phyloP scores from a whole-genome alignment of 2,113 vertebrate genomes.

The Andinoacara biseriatus region DNA sequence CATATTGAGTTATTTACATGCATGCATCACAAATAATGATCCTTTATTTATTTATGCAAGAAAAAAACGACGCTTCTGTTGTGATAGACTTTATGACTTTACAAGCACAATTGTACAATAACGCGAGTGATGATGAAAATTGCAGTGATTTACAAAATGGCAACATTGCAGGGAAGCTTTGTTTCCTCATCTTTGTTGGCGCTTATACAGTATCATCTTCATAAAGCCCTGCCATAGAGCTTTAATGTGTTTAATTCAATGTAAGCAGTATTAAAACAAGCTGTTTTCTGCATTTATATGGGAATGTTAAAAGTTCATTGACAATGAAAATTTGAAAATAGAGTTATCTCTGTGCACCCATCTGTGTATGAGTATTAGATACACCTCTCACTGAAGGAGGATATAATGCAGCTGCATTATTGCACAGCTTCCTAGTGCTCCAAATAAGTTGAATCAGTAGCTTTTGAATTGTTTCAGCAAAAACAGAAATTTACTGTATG shows the following conservation, averaged over 20 bases:
- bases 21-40: not conserved
- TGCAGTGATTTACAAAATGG: not conserved
- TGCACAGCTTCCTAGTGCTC: not conserved
- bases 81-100: not conserved
- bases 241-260: not conserved
- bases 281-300: not conserved
- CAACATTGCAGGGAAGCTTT: not conserved
- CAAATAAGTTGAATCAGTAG: not conserved
- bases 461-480: not conserved
- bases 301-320: not conserved
- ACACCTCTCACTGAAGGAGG: not conserved
- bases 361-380: not conserved
- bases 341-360: fast-evolving
- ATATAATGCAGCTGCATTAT: not conserved
- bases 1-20: not conserved
- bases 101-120: not conserved
- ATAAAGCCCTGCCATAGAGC: not conserved
- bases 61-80: not conserved
- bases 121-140: not conserved
- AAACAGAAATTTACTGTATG: not conserved
- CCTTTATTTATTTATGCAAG: not conserved
- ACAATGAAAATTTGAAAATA: not conserved
- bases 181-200: not conserved
- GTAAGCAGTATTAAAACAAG: not conserved
- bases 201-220: not conserved